Percentiles rank a stretch among this genome's conserved stretches.
Conservation (phyloP, 1,140 invertebrate species). For the Drosophila tani region DNA sequence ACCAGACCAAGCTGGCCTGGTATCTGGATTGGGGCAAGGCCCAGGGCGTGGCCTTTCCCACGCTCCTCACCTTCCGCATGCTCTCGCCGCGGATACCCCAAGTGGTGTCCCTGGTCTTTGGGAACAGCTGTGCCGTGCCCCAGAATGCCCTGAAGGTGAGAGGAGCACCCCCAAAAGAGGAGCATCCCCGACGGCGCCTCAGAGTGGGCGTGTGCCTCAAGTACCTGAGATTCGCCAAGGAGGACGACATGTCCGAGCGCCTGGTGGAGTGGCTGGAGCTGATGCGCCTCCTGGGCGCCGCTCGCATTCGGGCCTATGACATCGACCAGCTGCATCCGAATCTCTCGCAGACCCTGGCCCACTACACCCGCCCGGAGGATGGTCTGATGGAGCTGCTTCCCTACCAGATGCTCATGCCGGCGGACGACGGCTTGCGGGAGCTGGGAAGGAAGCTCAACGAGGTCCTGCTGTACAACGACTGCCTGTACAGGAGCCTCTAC, state of each 20-base stretch:
- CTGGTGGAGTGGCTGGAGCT: slow-evolving; percentile 97
- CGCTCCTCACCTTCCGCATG: slow-evolving; percentile 91
- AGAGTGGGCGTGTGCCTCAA: slow-evolving; percentile 97
- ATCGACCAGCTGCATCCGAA: slow-evolving; percentile 81
- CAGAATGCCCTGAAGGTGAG: slow-evolving; percentile 89
- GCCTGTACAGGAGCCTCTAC: slow-evolving; percentile 96
- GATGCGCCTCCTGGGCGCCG: slow-evolving; percentile 92
- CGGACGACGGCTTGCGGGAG: slow-evolving; percentile 85
- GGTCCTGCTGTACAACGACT: slow-evolving; percentile 97
- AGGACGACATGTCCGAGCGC: slow-evolving; percentile 94
- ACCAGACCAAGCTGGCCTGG: slow-evolving; percentile 95
- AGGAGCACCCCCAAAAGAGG: too few species aligned
- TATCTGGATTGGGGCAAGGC: slow-evolving; percentile 95
- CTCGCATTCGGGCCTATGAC: slow-evolving; percentile 95
- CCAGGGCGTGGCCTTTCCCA: slow-evolving; percentile 93
- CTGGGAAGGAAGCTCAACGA: slow-evolving; percentile 95
- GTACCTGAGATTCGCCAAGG: slow-evolving; percentile 93
- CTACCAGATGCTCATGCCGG: slow-evolving; percentile 88
- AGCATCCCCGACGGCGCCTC: slow-evolving; percentile 67
- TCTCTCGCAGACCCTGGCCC: slow-evolving; percentile 86
- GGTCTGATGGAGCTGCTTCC: slow-evolving; percentile 92
- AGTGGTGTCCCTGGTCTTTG: slow-evolving; percentile 85
- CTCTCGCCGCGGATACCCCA: slow-evolving; percentile 58
- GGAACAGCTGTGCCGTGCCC: slow-evolving; percentile 90
- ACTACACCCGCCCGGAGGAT: slow-evolving; percentile 88